Evolutionary conservation across 2,113 vertebrate genomes (phyloP).

Genomic region (Phrynosoma blainvillii): DNA sequence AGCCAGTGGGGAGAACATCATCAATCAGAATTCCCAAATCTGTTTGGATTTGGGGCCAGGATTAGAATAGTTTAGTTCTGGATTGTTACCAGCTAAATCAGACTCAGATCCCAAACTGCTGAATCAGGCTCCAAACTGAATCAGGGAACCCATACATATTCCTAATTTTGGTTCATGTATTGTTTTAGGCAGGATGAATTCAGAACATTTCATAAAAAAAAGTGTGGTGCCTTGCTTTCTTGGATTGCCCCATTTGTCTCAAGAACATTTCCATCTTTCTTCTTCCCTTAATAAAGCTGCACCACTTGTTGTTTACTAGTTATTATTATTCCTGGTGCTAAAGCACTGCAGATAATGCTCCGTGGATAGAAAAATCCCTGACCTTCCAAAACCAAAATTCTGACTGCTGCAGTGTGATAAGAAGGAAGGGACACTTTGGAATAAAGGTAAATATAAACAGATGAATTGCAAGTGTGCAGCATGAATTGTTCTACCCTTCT

Average conservation of each 20-base stretch:
- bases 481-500: too few species aligned
- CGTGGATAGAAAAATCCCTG: constrained; percentile 54
- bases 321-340: constrained; percentile 63
- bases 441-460: constrained; percentile 24
- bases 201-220: background rate
- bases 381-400: background rate
- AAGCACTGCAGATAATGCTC: constrained; percentile 47
- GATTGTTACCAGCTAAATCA: too few species aligned
- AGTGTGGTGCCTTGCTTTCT: background rate
- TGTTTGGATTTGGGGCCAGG: too few species aligned
- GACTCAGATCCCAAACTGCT: too few species aligned
- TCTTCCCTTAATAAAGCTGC: constrained; percentile 56
- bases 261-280: constrained; percentile 47
- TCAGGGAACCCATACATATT: too few species aligned
- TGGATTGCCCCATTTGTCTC: background rate
- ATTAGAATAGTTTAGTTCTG: too few species aligned
- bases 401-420: constrained; percentile 25
- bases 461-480: constrained; percentile 5
- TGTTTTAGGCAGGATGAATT: background rate
- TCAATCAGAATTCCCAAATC: too few species aligned
- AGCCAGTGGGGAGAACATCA: too few species aligned
- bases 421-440: constrained; percentile 21
- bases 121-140: too few species aligned
- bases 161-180: too few species aligned
- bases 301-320: constrained; percentile 56